Conservation (phyloP, 2,113 vertebrate genomes). For the Bufo bufo region DNA sequence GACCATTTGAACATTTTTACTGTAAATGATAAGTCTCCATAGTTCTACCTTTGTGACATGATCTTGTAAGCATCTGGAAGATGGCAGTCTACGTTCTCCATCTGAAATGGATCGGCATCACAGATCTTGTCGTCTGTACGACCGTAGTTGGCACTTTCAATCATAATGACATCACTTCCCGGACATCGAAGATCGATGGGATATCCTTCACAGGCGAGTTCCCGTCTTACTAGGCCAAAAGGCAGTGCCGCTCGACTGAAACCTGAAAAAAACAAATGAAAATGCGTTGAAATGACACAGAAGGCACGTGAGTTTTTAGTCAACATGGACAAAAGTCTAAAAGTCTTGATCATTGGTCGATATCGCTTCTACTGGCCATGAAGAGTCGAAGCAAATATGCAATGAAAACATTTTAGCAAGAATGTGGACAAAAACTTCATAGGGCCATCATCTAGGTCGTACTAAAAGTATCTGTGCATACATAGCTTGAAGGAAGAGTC, state of each 20-base stretch:
- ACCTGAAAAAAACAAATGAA: constrained; percentile 70
- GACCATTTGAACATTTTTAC: neutral
- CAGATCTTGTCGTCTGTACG: constrained; percentile 99
- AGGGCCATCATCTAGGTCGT: no score
- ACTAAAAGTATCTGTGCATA: no score
- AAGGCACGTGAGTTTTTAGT: no score
- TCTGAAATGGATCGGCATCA: constrained; percentile 98
- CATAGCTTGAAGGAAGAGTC: no score
- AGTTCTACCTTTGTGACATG: constrained; percentile 96
- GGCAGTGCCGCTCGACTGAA: constrained; percentile 95
- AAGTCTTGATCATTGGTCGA: no score
- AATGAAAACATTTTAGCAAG: no score
- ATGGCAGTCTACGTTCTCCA: constrained; percentile 99
- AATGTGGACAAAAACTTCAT: no score
- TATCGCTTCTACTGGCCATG: no score
- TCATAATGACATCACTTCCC: constrained; percentile 99
- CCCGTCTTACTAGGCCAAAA: constrained; percentile 93
- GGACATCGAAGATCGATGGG: constrained; percentile 97
- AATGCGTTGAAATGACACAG: neutral
- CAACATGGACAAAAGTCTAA: no score
- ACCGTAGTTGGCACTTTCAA: constrained; percentile 97
- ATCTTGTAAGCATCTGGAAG: constrained; percentile 99
- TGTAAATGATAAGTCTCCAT: neutral
- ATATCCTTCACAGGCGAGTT: constrained; percentile 97
- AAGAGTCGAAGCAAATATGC: no score